Conservation (phyloP, 2,797 vertebrate species). For the Selene dorsalis region DNA sequence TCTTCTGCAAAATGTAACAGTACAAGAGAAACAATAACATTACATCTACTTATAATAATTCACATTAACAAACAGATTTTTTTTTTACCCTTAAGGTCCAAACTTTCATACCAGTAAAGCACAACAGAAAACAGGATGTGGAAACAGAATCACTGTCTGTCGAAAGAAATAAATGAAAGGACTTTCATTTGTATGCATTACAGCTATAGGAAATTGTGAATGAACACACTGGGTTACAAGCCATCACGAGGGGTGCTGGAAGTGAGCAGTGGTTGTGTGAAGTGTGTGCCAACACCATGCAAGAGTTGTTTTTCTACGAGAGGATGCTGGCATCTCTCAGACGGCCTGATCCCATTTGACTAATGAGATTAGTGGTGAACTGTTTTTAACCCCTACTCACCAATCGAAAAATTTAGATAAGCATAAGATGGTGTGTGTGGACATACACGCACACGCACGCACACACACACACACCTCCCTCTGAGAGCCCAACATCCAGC, state of each 20-base stretch:
- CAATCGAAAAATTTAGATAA: constrained; percentile 55
- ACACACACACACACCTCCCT: not conserved
- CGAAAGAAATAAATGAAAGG: not conserved
- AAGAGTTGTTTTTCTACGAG: constrained; percentile 58
- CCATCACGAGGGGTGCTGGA: not conserved
- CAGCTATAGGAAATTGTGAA: constrained; percentile 4
- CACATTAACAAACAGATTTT: not conserved
- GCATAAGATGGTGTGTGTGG: constrained; percentile 34
- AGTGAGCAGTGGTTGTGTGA: not conserved
- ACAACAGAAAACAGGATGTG: not conserved
- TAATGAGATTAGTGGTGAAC: constrained; percentile 78
- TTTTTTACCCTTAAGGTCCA: not conserved
- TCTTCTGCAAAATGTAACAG: not conserved
- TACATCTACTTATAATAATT: not conserved
- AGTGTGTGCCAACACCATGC: not conserved
- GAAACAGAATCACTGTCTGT: not conserved
- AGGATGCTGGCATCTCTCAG: constrained; percentile 59
- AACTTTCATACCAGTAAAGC: not conserved
- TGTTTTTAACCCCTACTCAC: constrained; percentile 57
- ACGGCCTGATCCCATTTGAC: constrained; percentile 73
- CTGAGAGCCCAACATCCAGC: constrained; percentile 9
- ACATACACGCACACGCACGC: constrained; percentile 12
- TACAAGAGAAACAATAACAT: not conserved
- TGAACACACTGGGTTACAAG: constrained; percentile 1
- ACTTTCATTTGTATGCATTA: not conserved